These are phyloP conservation scores for Coptodon rendalli DNA, from an alignment of 2,113 vertebrate species.

Conservation along the genomic window DNA sequence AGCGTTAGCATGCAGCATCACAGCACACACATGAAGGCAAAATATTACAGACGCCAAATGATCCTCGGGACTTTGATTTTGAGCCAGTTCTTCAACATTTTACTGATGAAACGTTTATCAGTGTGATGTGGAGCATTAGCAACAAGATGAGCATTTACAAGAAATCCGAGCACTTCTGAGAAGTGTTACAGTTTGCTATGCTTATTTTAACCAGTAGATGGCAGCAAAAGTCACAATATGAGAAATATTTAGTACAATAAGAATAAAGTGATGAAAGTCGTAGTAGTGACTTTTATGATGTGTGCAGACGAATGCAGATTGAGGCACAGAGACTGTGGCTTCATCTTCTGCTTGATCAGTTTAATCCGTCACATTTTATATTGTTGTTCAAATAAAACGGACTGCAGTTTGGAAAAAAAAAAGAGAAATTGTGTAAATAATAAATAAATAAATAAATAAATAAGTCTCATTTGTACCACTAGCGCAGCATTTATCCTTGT, in stretches of 20 bases:
- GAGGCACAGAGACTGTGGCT: neutral
- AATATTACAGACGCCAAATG: rapidly evolving
- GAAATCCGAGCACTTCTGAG: neutral
- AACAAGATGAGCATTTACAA: neutral
- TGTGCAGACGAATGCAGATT: neutral
- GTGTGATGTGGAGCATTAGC: neutral
- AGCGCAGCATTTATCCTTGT: neutral
- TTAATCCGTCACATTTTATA: rapidly evolving
- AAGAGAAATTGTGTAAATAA: neutral
- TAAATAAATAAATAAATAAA: too few relatives aligned
- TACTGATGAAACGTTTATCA: neutral
- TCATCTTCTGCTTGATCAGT: neutral
- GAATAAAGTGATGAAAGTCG: neutral
- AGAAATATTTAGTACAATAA: rapidly evolving
- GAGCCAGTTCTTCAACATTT: neutral
- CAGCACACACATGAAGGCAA: neutral
- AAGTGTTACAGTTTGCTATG: rapidly evolving
- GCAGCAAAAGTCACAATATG: neutral
- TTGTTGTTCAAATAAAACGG: neutral
- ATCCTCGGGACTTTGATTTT: too few relatives aligned
- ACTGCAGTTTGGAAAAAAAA: rapidly evolving
- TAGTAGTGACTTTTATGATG: neutral
- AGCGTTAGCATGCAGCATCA: too few relatives aligned
- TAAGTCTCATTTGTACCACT: neutral
- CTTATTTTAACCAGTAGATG: neutral